Evolutionary conservation across 2,888 invertebrate genomes (phyloP).

Genomic region (Drosophila leonis): DNA sequence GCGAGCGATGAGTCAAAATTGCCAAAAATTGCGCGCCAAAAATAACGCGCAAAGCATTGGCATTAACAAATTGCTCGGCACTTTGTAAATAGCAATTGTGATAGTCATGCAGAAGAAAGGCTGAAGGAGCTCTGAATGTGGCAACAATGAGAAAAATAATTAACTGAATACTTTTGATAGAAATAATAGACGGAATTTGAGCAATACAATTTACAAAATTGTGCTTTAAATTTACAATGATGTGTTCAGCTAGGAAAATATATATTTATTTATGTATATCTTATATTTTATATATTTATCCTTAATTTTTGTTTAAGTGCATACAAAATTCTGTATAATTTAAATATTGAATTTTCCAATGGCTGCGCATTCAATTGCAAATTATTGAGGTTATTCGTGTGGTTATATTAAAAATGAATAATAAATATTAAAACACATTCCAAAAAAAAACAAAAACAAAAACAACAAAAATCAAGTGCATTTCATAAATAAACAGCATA

Average conservation of each 20-base stretch:
- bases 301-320: background rate
- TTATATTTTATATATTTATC: background rate
- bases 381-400: background rate
- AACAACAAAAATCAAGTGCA: conserved; percentile 37
- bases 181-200: background rate
- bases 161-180: background rate
- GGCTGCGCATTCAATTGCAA: conserved; percentile 6
- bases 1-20: conserved; percentile 56
- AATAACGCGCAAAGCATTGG: conserved; percentile 50
- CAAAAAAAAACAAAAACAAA: too few relatives aligned
- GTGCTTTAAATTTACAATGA: too few relatives aligned
- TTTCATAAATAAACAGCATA: conserved; percentile 31
- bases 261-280: background rate
- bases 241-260: too few relatives aligned
- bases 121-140: background rate
- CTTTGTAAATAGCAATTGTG: conserved; percentile 58
- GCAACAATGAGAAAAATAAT: conserved; percentile 1
- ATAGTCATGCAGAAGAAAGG: conserved; percentile 36
- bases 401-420: conserved; percentile 7
- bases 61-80: conserved; percentile 51
- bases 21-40: conserved; percentile 63
- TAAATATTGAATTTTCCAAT: background rate
- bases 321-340: background rate
- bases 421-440: conserved; percentile 10
- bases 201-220: background rate